phyloP scores from a whole-genome alignment of 2,888 invertebrate genomes.

The Cephus pulcher region DNA sequence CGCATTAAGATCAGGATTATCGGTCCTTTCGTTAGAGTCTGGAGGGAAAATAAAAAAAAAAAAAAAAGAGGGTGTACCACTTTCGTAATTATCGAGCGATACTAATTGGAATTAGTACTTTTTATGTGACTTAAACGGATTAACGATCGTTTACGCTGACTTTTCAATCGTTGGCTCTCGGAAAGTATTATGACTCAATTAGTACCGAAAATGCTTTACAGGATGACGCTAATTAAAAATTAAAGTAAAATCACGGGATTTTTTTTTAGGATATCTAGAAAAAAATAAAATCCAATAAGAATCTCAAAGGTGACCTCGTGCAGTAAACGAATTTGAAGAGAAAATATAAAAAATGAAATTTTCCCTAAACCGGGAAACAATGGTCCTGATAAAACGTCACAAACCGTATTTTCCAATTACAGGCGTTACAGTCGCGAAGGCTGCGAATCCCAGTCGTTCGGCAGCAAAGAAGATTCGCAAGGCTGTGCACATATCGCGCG shows the following conservation, averaged over 20 bases:
- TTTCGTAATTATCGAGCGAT: not conserved
- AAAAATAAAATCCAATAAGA: not conserved
- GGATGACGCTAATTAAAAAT: not conserved
- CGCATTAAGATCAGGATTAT: not conserved
- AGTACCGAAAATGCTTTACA: not conserved
- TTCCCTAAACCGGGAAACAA: not conserved
- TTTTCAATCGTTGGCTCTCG: not conserved
- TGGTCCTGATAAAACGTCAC: not conserved
- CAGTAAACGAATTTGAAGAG: not conserved
- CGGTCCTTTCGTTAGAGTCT: not conserved
- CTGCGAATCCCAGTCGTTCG: not conserved
- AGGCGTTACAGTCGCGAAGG: not conserved
- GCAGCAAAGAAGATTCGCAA: not conserved
- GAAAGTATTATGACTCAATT: not conserved
- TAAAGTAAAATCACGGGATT: not conserved
- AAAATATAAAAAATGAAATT: not conserved
- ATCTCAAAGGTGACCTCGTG: not conserved
- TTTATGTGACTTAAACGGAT: not conserved
- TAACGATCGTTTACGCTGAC: not conserved
- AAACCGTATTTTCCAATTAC: not conserved
- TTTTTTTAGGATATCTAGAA: not conserved
- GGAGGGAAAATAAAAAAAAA: not conserved
- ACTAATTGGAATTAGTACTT: not conserved
- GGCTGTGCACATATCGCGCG: not conserved
- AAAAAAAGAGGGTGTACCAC: not conserved